Evolutionary conservation across 1,140 invertebrate genomes (phyloP), one percentile per base, ranked within the genome.

Genomic region (Lepidurus packardi): DNA sequence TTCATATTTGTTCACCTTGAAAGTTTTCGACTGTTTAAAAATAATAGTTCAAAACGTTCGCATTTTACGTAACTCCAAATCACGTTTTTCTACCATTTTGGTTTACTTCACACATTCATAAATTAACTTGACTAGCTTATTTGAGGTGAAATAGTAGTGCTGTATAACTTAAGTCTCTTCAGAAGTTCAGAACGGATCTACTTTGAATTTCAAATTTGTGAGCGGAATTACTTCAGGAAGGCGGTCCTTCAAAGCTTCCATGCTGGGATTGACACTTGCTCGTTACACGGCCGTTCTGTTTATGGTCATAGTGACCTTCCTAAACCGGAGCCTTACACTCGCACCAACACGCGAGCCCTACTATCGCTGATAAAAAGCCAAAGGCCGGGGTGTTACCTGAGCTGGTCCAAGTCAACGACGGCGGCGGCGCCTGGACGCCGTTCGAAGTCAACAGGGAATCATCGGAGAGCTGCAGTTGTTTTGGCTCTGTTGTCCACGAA

Each of bases 401-500:
- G 21, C 16, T n/a, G 53, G 53, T 65, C 53, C 53, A 21, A 21
- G 53, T 7, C 53, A 65, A 9, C 53, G 53, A 65, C 53, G 53
- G 53, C 53, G 53, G 21, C 53, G 53, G 53, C 53, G 53, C 53
- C 53, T 13, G 53, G 21, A 21, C 13, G 53, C 53, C 53, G 53
- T 16, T 65, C 21, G 53, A n/a, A 65, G 53, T 65, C 53, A 65
- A 65, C 53, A 65, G 16, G 13, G 53, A 65, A 65, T 65, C 53
- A 65, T 65, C 16, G 53, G 53, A 9, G 53, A 65, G 53, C 21
- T 65, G 53, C 53, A 65, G 53, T 65, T 65, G 53, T 65, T 13
- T 65, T 65, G 53, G 53, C 13, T 65, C 53, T 65, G 53, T 65
- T 65, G 53, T 65, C 53, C 53, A 21, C 53, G 53, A 65, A n/a